Conservation (phyloP, 1,140 invertebrate genomes). For the Calosoma granatense region DNA sequence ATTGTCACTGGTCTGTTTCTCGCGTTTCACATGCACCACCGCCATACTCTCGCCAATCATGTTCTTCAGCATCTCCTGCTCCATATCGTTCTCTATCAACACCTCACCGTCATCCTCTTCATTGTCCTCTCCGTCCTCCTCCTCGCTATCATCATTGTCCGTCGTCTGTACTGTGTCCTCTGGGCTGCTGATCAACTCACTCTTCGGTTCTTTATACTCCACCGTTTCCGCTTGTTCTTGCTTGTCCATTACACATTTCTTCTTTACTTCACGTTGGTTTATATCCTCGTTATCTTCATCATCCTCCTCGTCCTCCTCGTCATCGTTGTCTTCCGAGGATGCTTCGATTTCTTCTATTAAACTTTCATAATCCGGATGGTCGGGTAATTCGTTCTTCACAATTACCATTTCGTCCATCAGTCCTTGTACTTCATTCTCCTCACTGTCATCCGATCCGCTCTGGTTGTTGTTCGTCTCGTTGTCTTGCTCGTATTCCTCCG, state of each 20-base stretch:
- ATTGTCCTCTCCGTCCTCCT: slow-evolving; percentile 14
- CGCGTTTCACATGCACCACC: neutral
- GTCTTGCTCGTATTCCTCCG: too few relatives aligned
- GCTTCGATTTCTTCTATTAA: slow-evolving; percentile 31
- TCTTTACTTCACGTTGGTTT: neutral
- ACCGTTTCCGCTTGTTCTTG: slow-evolving; percentile 7
- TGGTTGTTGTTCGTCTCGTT: slow-evolving; percentile 19
- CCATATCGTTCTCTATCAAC: slow-evolving; percentile 18
- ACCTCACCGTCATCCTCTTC: slow-evolving; percentile 18
- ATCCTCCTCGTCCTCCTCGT: slow-evolving; percentile 14
- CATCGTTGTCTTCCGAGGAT: slow-evolving; percentile 20
- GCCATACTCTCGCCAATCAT: slow-evolving; percentile 15
- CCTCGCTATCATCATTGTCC: slow-evolving; percentile 10
- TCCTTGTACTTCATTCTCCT: slow-evolving; percentile 27
- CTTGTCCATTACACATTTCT: slow-evolving; percentile 9
- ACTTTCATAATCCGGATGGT: slow-evolving; percentile 27
- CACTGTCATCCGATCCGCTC: slow-evolving; percentile 27
- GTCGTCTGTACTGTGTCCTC: neutral
- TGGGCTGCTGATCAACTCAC: neutral
- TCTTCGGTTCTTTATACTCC: slow-evolving; percentile 17
- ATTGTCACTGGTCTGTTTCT: neutral
- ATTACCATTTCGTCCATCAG: slow-evolving; percentile 10
- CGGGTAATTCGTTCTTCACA: slow-evolving; percentile 3
- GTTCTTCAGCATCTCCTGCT: slow-evolving; percentile 19
- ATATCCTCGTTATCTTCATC: neutral